Evolutionary conservation across 2,797 vertebrate genomes (phyloP).

Genomic region (Clarias pachynema): DNA sequence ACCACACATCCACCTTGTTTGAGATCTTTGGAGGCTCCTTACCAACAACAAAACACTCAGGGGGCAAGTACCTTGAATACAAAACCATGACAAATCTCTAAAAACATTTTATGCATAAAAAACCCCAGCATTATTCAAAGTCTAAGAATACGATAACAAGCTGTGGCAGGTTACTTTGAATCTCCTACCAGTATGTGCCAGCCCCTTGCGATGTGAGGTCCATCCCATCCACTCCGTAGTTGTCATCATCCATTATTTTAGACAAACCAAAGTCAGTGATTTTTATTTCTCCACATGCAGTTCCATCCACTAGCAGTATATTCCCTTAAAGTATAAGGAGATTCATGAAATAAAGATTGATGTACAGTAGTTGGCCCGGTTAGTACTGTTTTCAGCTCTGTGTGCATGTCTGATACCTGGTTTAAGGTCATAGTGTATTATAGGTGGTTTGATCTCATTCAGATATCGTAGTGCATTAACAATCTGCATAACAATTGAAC

Average conservation of each 20-base stretch:
- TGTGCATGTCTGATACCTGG: constrained; percentile 79
- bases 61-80: constrained; percentile 89
- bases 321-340: constrained; percentile 79
- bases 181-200: constrained; percentile 93
- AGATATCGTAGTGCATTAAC: constrained; percentile 98
- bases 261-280: constrained; percentile 99
- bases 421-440: constrained; percentile 99
- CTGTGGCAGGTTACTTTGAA: neutral
- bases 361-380: neutral
- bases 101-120: neutral
- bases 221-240: constrained; percentile 98
- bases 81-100: neutral
- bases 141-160: neutral
- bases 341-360: neutral
- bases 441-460: constrained; percentile 99
- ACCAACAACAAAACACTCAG: constrained; percentile 98
- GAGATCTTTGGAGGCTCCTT: constrained; percentile 99
- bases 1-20: constrained; percentile 99
- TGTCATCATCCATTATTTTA: constrained; percentile 99
- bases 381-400: neutral
- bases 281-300: constrained; percentile 98
- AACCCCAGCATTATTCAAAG: neutral
- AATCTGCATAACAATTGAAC: constrained; percentile 99
- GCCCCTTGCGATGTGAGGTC: constrained; percentile 98
- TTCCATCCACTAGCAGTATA: constrained; percentile 97